Base-by-base conservation (phyloP, 2,888 invertebrate species). In the Drosophila infuscata region DNA sequence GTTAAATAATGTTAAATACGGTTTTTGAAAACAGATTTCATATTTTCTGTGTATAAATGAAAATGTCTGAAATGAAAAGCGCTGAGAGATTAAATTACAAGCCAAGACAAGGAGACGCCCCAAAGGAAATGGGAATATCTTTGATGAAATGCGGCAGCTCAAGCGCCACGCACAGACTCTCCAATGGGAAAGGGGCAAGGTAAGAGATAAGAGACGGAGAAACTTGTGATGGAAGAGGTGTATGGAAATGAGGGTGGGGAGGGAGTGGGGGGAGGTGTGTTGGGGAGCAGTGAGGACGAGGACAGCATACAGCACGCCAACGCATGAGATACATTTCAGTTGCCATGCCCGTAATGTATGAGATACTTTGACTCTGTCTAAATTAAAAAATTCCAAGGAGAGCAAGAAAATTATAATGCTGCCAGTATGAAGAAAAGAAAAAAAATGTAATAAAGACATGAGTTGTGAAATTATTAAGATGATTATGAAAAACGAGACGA, bases 391-490 rank as follows among this genome's bases (percentile, higher is more conserved):
- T 89, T 89, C 83, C 89, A 78, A 61, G 67, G 70, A 81, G 83
- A 72, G 87, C 56, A 56, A 49, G 71, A 60, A 83, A 87, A 84
- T 84, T 81, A 87, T 87, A 84, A 78, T 83, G 78, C 84, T 67
- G 60, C 67, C 38, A 30, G 56, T 54, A 54, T 29, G 54, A 17
- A 54, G 25, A 29, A 20, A 36, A 32, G 52, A 43, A 15, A 60
- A 38, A 63, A 78, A 89, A 89, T 84, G 88, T 84, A 87, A 87
- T 87, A 84, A 84, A 84, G 83, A 84, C 84, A 89, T 89, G 83
- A 89, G 89, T 84, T 84, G 72, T 78, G 87, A 79, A 84, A 87
- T 84, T 89, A 84, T 89, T 87, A 84, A 84, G 83, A 84, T 87
- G 87, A 87, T 84, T 89, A 84, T 81, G 89, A 76, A 76, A 76